Base-by-base conservation (phyloP, 2,888 invertebrate genomes). In the Adelognathus sp. region DNA sequence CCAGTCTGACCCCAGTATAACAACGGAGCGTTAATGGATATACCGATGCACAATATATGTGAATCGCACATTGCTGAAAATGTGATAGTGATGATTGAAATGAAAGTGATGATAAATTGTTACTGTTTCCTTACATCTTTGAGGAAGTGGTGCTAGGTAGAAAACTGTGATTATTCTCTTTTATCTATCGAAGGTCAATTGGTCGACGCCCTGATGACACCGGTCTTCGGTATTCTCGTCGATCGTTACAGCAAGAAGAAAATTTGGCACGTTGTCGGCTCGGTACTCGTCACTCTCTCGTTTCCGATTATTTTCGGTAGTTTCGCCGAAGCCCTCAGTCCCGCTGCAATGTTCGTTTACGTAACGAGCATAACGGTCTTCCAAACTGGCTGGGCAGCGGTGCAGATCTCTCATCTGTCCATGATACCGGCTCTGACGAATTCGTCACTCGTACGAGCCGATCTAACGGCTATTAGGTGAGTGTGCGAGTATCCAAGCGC, bases 371-470 rank as follows among this genome's bases (percentile, higher is more conserved):
- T 97, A 82, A 91, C 94, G 7, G 92, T 97, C 83, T 97, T 98
- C 92, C 98, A 98, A 92, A 95, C 97, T 83, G 98, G 98, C 9
- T 98, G 98, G 98, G 98, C 98, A 0, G 93, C 96, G 5, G 97
- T 97, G 1, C 98, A 98, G 93, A 98, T 98, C 85, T 96, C 98
- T 0, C 98, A 98, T 92, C 93, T 98, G 70, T 95, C 98, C 0
- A 95, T 98, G 91, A 98, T 98, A 85, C 97, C 98, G 0, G 94
- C 95, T 64, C 93, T 97, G 72, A 94, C 97, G 0, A 94, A 94
- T 54, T 94, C 94, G 82, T 93, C 95, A 56, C 92, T 94, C 82
- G 94, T 95, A 79, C 94, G 97, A 72, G 94, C 96, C 1, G 96
- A 96, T 84, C 93, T 97, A 79, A 97, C 97, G 52, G 96, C 97